These are phyloP conservation scores for fruit fly (Drosophila melanogaster) DNA, from an alignment of 1,140 invertebrate species.

Conservation along the genomic window Release_6_plus_ISO1_MT NT_037436.4:7202501-7203000, in stretches of 20 bases:
- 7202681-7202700: conserved; percentile 34
- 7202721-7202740: conserved; percentile 80
- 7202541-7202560: no score
- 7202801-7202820: neutral
- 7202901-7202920: conserved; percentile 81
- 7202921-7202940: conserved; percentile 82
- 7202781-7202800: conserved; percentile 47
- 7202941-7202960: conserved; percentile 65
- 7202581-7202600: conserved; percentile 50
- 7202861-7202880: conserved; percentile 83
- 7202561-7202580: conserved; percentile 45
- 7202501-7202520: no score
- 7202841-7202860: conserved; percentile 82
- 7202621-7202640: conserved; percentile 67
- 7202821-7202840: conserved; percentile 26
- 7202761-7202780: conserved; percentile 79
- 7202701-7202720: conserved; percentile 39
- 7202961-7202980: conserved; percentile 14
- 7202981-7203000: conserved; percentile 5
- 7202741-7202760: conserved; percentile 81
- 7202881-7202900: conserved; percentile 81
- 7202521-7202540: no score
- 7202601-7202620: conserved; percentile 47
- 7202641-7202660: conserved; percentile 58
- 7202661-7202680: conserved; percentile 70